Conservation (phyloP, 2,113 vertebrate genomes). For the Dicrurus megarhynchus region DNA sequence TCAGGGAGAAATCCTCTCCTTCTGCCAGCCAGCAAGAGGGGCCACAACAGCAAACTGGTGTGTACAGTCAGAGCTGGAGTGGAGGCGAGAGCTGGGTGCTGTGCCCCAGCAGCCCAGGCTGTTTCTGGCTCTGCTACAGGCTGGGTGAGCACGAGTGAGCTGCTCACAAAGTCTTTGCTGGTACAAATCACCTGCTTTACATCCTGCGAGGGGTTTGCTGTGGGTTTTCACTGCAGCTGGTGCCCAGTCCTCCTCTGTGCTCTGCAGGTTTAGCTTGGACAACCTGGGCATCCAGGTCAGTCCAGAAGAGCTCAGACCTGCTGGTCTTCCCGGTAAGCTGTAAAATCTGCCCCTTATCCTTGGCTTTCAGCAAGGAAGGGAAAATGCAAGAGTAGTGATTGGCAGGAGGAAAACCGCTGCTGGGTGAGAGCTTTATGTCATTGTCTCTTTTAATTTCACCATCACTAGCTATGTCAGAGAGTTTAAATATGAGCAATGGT, state of each 20-base stretch:
- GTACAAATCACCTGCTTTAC: background rate
- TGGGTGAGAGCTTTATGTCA: constrained; percentile 24
- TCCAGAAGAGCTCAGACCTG: background rate
- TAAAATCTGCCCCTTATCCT: background rate
- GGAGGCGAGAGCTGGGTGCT: background rate
- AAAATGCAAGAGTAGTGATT: background rate
- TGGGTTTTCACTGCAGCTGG: background rate
- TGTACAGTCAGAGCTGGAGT: background rate
- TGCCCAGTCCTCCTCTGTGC: accelerated
- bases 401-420: background rate
- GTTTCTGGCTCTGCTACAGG: background rate
- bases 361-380: background rate
- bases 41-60: background rate
- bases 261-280: background rate
- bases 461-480: constrained; percentile 40
- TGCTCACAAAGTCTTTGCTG: too few relatives aligned
- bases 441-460: constrained; percentile 51
- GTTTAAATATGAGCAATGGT: constrained; percentile 52
- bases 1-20: background rate
- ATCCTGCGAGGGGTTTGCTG: background rate
- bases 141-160: background rate
- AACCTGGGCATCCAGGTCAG: background rate
- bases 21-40: background rate
- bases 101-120: background rate
- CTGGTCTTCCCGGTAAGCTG: background rate